These are phyloP conservation scores for Drosophila multiciliata DNA, from an alignment of 2,888 invertebrate genomes.

Conservation along the genomic window DNA sequence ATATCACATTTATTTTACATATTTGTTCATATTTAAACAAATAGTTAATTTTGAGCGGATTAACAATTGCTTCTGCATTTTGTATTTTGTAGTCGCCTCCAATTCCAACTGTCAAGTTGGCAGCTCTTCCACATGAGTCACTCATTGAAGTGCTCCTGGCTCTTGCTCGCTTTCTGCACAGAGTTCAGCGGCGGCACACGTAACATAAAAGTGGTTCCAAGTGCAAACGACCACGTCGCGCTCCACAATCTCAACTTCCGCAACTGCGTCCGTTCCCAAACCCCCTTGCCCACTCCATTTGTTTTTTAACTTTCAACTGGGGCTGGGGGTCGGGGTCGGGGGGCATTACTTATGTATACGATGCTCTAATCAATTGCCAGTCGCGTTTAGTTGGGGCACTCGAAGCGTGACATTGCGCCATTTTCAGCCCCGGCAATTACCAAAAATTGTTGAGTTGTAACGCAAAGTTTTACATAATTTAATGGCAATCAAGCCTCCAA, in stretches of 20 bases:
- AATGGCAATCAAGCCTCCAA: slow-evolving; percentile 71
- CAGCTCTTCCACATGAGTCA: slow-evolving; percentile 39
- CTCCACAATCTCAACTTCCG: slow-evolving; percentile 1
- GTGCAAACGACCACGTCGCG: slow-evolving; percentile 30
- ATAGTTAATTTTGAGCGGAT: not conserved
- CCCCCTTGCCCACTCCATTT: not conserved
- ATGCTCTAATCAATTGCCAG: slow-evolving; percentile 74
- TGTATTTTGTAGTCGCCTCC: not conserved
- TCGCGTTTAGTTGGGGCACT: slow-evolving; percentile 67
- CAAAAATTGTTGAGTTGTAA: slow-evolving; percentile 70
- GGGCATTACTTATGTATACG: slow-evolving; percentile 55
- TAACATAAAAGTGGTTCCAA: slow-evolving; percentile 46
- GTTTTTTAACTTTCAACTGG: not conserved
- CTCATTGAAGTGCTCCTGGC: slow-evolving; percentile 17
- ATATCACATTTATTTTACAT: too few relatives aligned
- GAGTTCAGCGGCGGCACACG: slow-evolving; percentile 42
- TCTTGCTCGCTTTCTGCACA: slow-evolving; percentile 36
- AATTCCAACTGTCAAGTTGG: slow-evolving; percentile 17
- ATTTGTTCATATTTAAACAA: not conserved
- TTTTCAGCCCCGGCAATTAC: slow-evolving; percentile 72
- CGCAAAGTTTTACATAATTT: slow-evolving; percentile 76
- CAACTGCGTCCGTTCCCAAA: slow-evolving; percentile 2
- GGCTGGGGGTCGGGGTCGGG: slow-evolving; percentile 1
- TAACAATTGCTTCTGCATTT: not conserved
- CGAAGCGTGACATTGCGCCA: slow-evolving; percentile 79